phyloP scores from a whole-genome alignment of 2,113 vertebrate genomes.

The Phalacrocorax brasilianus region DNA sequence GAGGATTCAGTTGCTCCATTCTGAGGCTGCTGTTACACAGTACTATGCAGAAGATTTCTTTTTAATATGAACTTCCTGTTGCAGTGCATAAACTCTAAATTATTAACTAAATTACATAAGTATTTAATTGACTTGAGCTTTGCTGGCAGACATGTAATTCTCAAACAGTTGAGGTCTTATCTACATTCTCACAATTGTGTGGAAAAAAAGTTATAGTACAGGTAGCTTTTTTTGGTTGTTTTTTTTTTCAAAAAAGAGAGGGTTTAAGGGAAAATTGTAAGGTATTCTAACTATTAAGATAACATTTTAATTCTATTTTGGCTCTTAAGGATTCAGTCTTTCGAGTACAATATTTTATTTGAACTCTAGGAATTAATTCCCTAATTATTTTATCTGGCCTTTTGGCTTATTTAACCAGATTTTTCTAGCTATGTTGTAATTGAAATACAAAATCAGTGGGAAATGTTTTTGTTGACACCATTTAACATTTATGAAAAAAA shows the following conservation, averaged over 20 bases:
- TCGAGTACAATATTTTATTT: not conserved
- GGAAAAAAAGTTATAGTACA: not conserved
- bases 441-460: not conserved
- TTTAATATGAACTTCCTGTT: not conserved
- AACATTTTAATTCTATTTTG: not conserved
- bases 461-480: not conserved
- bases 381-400: not conserved
- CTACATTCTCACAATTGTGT: not conserved
- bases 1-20: not conserved
- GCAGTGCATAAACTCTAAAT: not conserved
- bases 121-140: not conserved
- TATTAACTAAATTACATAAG: not conserved
- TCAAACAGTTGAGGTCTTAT: not conserved
- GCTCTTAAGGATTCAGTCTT: not conserved
- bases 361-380: not conserved
- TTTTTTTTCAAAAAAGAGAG: not conserved
- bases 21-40: not conserved
- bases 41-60: not conserved
- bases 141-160: not conserved
- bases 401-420: not conserved
- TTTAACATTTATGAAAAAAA: not conserved
- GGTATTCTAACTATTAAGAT: not conserved
- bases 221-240: not conserved
- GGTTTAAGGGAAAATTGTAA: not conserved
- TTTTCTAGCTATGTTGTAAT: not conserved